Evolutionary conservation across 2,888 invertebrate species (phyloP), one percentile per base, ranked within the genome.

Genomic region (Dromius quadrimaculatus): DNA sequence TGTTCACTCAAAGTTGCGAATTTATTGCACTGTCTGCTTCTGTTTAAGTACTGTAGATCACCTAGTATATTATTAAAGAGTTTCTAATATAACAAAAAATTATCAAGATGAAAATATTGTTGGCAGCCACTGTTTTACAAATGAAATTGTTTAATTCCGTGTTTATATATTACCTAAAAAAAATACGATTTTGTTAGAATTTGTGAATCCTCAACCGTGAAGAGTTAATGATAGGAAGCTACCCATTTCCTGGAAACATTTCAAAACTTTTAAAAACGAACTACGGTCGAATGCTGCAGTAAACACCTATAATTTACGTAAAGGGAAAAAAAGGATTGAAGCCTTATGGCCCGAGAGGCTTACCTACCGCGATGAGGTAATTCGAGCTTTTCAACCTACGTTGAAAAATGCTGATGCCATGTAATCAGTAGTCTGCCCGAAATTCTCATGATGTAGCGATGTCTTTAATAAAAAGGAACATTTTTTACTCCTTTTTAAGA

Each of bases 391-490:
- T n/a, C n/a, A n/a, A n/a, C 50, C 28, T 28, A 15, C 50, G 50
- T 54, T 54, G 50, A 54, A 54, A 54, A 54, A 54, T 54, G 50
- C 50, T 54, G 50, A 54, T 54, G 50, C 50, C 28, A 28, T 54
- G 28, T 54, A 54, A 54, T 54, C 50, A 54, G 28, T 15, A 4
- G 22, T 9, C 47, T 15, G 15, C 50, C 28, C 50, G 50, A 54
- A 54, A 54, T 28, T 54, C 50, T 54, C 50, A 54, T 54, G 23
- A 54, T 54, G 28, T 54, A 23, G 11, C 28, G 50, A 15, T 54
- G 28, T 17, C 28, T 54, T 23, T 54, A 54, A 54, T 54, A 54
- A 54, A 54, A 28, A 54, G 11, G 50, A 54, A 15, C 28, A 54
- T 54, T 54, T 32, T 54, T 54, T 54, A 54, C 50, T 54, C 15